Percentiles rank a stretch among this genome's conserved stretches.
These are phyloP conservation scores for Phthorimaea operculella DNA, from an alignment of 1,140 invertebrate species.

Conservation along the genomic window DNA sequence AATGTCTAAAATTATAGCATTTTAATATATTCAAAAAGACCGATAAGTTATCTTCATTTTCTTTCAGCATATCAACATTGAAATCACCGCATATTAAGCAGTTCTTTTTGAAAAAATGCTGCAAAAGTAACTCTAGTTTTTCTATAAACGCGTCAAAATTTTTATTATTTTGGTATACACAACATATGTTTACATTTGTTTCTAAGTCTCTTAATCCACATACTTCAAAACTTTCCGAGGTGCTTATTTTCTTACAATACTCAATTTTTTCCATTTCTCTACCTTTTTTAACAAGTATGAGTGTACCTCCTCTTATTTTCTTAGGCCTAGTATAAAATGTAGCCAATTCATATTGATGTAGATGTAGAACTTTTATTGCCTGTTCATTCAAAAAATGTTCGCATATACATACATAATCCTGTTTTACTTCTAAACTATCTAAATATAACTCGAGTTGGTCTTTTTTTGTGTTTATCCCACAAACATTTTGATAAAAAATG, in stretches of 20 bases:
- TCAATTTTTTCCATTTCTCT: background rate
- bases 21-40: too few species aligned
- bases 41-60: conserved; percentile 1
- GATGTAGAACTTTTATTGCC: background rate
- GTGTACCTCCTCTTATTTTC: conserved; percentile 12
- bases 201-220: conserved; percentile 12
- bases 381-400: conserved; percentile 14
- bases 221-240: conserved; percentile 10
- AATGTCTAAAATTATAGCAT: too few species aligned
- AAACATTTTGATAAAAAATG: too few species aligned
- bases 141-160: conserved; percentile 10
- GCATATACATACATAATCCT: conserved; percentile 8
- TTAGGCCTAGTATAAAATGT: conserved; percentile 8
- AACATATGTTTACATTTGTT: conserved; percentile 8
- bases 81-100: too few species aligned
- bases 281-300: conserved; percentile 2
- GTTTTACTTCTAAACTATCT: background rate
- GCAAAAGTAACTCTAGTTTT: background rate
- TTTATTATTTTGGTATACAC: conserved; percentile 9
- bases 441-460: too few species aligned
- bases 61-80: conserved; percentile 3
- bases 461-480: too few species aligned
- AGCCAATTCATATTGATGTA: conserved; percentile 3
- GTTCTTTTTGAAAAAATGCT: too few species aligned
- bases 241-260: conserved; percentile 9